A percentile compares a stretch with the other conserved stretches of the same genome.
phyloP scores from a whole-genome alignment of 2,888 invertebrate genomes.

The Ypsolopha sequella region DNA sequence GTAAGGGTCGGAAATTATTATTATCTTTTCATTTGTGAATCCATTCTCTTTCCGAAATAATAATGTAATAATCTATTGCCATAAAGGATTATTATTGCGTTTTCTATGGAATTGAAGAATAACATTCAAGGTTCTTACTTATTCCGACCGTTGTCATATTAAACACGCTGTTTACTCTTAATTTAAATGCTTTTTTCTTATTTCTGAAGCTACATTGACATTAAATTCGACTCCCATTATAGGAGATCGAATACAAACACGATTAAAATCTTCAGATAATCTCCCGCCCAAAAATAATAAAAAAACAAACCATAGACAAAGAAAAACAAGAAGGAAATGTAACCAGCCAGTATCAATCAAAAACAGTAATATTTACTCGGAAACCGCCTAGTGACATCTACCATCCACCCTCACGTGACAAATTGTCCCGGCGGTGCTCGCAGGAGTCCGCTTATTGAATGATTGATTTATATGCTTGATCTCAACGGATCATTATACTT shows the following conservation, averaged over 20 bases:
- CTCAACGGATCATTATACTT: neutral
- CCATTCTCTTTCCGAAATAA: neutral
- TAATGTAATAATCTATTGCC: neutral
- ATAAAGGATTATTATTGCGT: constrained; percentile 5
- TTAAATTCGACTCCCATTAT: neutral
- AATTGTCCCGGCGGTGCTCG: constrained; percentile 32
- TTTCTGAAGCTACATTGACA: neutral
- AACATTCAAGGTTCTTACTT: neutral
- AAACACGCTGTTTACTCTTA: neutral
- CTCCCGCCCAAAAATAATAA: neutral
- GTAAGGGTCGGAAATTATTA: neutral
- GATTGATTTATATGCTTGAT: constrained; percentile 54
- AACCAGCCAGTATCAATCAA: constrained; percentile 12
- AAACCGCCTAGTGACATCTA: constrained; percentile 11
- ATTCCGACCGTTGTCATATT: neutral
- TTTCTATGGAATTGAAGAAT: constrained; percentile 15
- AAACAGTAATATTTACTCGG: constrained; percentile 5
- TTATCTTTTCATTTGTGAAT: neutral
- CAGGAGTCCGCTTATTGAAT: constrained; percentile 47
- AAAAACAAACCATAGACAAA: neutral
- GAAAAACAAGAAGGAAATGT: constrained; percentile 9
- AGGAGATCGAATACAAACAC: too few relatives aligned
- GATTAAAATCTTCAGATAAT: too few relatives aligned
- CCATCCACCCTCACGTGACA: constrained; percentile 33
- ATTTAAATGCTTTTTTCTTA: neutral